Base-by-base conservation (phyloP, 1,140 invertebrate species). In the Drosophila rhopaloa region DNA sequence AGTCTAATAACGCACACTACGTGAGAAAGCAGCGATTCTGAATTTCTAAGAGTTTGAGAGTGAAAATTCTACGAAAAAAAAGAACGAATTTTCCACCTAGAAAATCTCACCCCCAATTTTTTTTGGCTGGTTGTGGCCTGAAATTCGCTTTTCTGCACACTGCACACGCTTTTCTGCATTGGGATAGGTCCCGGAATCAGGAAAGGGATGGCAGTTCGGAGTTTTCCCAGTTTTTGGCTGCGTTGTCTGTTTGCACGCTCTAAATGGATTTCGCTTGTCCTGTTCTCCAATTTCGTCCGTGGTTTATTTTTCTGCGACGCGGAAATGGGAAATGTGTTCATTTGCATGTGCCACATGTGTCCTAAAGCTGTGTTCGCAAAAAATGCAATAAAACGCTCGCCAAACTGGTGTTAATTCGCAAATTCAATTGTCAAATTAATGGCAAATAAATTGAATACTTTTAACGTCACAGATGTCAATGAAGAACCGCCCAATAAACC, bases 341-440 rank as follows among this genome's bases (percentile, higher is more conserved):
- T 71, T 71, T 71, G 68, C 73, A 76, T 76, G 54, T 53, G 61
- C 50, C 61, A 54, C 61, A 57, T 57, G 50, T 58, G 48, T 43
- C 61, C 41, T 47, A 50, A 38, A 29, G 60, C 50, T 46, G 32
- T 63, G 44, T 47, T 14, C 48, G 19, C 63, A 46, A 53, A 19
- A n/a, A 35, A 51, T 56, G 72, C 72, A 75, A 75, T 71, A 57
- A 70, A 70, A 41, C 32, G 43, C 48, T 24, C 19, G 19, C 29
- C 53, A 46, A 58, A 5, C 37, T 58, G 40, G 50, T 70, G 82
- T 73, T 81, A 75, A 85, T 82, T 76, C 75, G 84, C 65, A 76
- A 88, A 83, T 70, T 88, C 83, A 79, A 86, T 88, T 82, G 76
- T 72, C 83, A 88, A 86, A 82, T 86, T 79, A 86, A 68, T 81